Conservation (phyloP, 2,888 invertebrate species). For the Artemia sinica region DNA sequence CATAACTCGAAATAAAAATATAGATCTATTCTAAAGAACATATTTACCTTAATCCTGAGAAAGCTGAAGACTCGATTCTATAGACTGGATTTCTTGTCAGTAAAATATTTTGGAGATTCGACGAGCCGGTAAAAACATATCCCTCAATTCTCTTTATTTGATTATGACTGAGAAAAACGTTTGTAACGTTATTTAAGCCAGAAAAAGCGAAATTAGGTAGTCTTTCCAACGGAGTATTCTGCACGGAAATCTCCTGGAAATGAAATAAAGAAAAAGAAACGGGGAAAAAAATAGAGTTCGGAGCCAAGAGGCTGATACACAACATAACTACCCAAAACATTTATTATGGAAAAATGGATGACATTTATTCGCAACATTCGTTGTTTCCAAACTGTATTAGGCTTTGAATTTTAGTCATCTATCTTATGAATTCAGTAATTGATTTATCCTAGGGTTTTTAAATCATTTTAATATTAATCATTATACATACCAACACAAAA, state of each 20-base stretch:
- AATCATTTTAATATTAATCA: too few species aligned
- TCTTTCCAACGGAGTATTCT: conserved; percentile 61
- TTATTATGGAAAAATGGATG: too few species aligned
- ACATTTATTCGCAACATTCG: too few species aligned
- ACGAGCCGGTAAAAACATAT: conserved; percentile 66
- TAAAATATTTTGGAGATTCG: conserved; percentile 59
- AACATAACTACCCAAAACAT: too few species aligned
- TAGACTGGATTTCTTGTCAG: conserved; percentile 68
- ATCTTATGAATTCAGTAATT: too few species aligned
- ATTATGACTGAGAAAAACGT: conserved; percentile 34
- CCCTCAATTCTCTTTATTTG: conserved; percentile 38
- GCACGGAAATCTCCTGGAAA: conserved; percentile 50
- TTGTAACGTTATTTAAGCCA: conserved; percentile 57
- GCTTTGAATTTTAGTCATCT: too few species aligned
- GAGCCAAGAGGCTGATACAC: neutral
- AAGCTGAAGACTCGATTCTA: conserved; percentile 57
- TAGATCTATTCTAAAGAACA: neutral
- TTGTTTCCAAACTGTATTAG: too few species aligned
- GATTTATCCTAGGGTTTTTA: too few species aligned
- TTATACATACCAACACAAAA: too few species aligned
- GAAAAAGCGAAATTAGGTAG: conserved; percentile 70
- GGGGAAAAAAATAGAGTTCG: neutral
- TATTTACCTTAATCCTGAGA: conserved; percentile 47
- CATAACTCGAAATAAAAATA: too few species aligned
- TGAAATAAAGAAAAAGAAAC: neutral